Percentiles rank a stretch among this genome's conserved stretches.
Conservation (phyloP, 2,113 vertebrate species). For the Petaurus breviceps region DNA sequence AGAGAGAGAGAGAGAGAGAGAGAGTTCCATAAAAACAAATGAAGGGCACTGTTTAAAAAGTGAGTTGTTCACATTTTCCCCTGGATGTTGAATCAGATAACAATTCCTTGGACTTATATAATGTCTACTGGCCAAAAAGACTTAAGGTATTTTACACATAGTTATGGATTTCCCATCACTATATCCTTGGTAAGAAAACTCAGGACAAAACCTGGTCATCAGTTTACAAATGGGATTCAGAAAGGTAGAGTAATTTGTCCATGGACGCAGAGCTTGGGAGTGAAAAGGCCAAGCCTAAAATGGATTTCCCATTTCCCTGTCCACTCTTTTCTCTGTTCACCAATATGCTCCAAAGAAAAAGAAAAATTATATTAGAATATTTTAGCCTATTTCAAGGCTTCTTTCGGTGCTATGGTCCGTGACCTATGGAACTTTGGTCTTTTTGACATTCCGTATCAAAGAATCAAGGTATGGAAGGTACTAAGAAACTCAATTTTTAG, state of each 20-base stretch:
- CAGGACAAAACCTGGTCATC: slow-evolving; percentile 22
- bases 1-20: too few relatives aligned
- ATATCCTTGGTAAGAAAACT: not conserved
- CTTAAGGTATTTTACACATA: not conserved
- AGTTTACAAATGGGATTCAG: slow-evolving; percentile 51
- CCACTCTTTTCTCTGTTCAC: not conserved
- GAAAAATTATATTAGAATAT: slow-evolving; percentile 25
- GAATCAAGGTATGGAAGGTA: not conserved
- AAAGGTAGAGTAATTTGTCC: slow-evolving; percentile 51
- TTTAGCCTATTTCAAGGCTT: not conserved
- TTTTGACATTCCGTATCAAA: not conserved
- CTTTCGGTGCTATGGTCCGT: not conserved
- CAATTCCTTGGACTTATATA: not conserved
- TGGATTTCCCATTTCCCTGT: not conserved
- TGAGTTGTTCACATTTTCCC: not conserved
- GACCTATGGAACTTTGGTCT: not conserved
- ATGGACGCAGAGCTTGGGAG: slow-evolving; percentile 52
- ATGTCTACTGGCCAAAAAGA: not conserved
- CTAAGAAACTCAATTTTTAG: not conserved
- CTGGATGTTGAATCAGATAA: not conserved
- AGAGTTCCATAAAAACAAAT: slow-evolving; percentile 58
- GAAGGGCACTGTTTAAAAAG: slow-evolving; percentile 20
- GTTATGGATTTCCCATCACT: slow-evolving; percentile 10
- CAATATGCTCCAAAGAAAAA: slow-evolving; percentile 39
- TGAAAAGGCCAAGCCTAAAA: slow-evolving; percentile 18